Base-by-base conservation (phyloP, 1,140 invertebrate genomes). In the Euwallacea fornicatus region DNA sequence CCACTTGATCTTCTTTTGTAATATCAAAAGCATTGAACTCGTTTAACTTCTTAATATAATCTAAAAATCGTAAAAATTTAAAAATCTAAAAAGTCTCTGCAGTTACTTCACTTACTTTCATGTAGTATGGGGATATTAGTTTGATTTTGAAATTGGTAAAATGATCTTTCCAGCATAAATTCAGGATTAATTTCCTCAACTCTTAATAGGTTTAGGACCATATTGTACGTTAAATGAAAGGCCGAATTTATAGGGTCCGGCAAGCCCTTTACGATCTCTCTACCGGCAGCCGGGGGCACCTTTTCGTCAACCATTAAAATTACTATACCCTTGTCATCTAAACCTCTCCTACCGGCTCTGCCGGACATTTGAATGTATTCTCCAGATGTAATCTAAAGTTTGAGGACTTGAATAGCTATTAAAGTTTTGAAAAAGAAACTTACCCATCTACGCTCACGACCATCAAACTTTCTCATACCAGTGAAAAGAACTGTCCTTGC, bases 321-420 rank as follows among this genome's bases (percentile, higher is more conserved):
- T 16, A 99, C 97, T 67, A 99, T 97, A 72, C 98, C 98, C 83
- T 96, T 95, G 78, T 99, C 96, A 82, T 99, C 98, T 1, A 99
- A 83, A 71, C 98, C 98, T 83, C 98, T 88, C 69, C 98, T 87
- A 21, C 98, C 98, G n/a, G 98, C 97, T 74, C 98, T 85, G 3
- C 98, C 98, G 56, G 95, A 96, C 98, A 99, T 99, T 82, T 99
- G 98, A 77, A 99, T 99, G 78, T 99, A 99, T 83, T 99, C 98
- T 7, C 98, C 98, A 7, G 97, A 98, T 0, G 95, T 93, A 55
- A 98, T 87, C 94, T 85, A 61, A 64, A 75, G 67, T 8, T 15
- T 42, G 8, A 41, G 21, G 10, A 15, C 4, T 33, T 33, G 15
- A 58, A 58, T 7, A 6, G n/a, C 21, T 58, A 33, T 58, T 58